Evolutionary conservation across 1,140 invertebrate genomes (phyloP).

Genomic region (Argopecten irradians): DNA sequence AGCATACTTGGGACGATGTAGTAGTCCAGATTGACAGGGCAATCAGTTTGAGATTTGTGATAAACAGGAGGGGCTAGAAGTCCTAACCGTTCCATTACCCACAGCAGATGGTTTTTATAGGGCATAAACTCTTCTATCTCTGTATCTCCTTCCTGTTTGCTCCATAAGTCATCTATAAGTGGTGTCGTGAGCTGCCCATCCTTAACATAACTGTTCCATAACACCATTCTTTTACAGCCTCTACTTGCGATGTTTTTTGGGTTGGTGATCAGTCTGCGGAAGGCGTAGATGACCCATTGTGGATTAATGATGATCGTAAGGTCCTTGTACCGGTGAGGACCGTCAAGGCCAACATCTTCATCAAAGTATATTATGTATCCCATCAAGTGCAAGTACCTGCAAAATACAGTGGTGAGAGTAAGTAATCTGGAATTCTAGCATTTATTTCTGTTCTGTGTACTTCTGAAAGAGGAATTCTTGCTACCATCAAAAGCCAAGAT

Average conservation of each 20-base stretch:
- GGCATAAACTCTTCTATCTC: background rate
- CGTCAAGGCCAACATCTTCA: background rate
- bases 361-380: slow-evolving; percentile 9
- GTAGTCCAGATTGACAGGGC: background rate
- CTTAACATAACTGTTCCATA: background rate
- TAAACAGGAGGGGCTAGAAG: background rate
- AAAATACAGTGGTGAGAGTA: no score
- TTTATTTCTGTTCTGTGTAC: no score
- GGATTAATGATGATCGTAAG: background rate
- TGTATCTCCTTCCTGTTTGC: background rate
- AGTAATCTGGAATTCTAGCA: no score
- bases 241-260: background rate
- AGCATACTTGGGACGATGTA: background rate
- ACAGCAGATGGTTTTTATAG: background rate
- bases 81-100: background rate
- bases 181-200: background rate
- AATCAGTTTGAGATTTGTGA: background rate
- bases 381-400: background rate
- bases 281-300: slow-evolving; percentile 6
- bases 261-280: background rate
- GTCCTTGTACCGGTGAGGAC: background rate
- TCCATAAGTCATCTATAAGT: background rate
- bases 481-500: no score
- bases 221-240: background rate
- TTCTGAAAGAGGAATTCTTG: no score